Base-by-base conservation (phyloP, 2,888 invertebrate species). In the Therioaphis trifolii region DNA sequence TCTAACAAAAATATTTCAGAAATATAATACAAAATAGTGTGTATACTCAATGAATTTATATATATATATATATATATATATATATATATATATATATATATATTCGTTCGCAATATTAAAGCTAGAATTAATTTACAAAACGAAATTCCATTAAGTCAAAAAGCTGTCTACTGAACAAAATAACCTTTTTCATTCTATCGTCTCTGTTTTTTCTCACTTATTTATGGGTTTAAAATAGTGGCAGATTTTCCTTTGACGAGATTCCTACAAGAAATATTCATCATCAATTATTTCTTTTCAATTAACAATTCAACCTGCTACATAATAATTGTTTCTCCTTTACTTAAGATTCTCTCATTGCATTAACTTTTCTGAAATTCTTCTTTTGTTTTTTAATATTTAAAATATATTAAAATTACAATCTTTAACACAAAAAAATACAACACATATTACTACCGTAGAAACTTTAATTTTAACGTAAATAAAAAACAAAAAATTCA, bases 201-300 rank as follows among this genome's bases (percentile, higher is more conserved):
- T 43, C 43, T 43, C 21, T 76, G 14, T 27, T 63, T 76, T 76
- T 40, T 12, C 5, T 40, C 52, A 5, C 52, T 78, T 40, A 68
- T 78, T 66, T 77, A 66, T 66, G 15, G 24, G 24, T 66, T 66
- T 68, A 5, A 4, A 24, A 3, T 68, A 52, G 14, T 7, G 15
- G 21, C 27, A 61, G 46, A 63, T 63, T 63, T 61, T 43, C 14
- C 18, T 76, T 58, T 63, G 21, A 76, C 18, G 52, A 3, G 4
- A 5, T 49, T 49, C 18, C 12, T 18, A 18, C 18, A 68, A 78
- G 24, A 68, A 68, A 68, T 52, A 40, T 68, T 52, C 68, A 66
- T 18, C 66, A 68, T 52, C 40, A 66, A 40, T 78, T 78, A 78
- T 78, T 35, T 3, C 18, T 78, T 78, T n/a, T n/a, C 52, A n/a